Conservation (phyloP, 2,113 vertebrate genomes). For the Clarias macrocephalus region DNA sequence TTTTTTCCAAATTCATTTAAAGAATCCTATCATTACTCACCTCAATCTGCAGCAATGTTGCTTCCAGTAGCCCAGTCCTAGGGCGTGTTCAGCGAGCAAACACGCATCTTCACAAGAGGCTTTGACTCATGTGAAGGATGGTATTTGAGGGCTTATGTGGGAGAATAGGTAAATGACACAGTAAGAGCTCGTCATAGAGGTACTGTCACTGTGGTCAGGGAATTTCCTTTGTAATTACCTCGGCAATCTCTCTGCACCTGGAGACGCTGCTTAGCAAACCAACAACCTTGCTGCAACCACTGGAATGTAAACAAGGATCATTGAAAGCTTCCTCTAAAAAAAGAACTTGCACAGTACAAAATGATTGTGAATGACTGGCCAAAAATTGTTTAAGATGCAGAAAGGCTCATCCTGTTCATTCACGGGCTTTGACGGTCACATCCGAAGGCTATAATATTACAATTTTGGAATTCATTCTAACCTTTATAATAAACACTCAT, state of each 20-base stretch:
- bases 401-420: conserved; percentile 35
- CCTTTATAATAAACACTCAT: not conserved
- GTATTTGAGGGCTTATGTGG: conserved; percentile 56
- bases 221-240: conserved; percentile 62
- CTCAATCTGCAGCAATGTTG: conserved; percentile 22
- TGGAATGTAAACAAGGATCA: conserved; percentile 62
- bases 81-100: conserved; percentile 46
- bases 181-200: conserved; percentile 54
- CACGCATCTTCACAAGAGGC: conserved; percentile 42
- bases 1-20: not conserved
- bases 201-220: conserved; percentile 58
- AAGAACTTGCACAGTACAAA: conserved; percentile 27
- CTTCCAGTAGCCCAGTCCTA: conserved; percentile 43
- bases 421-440: conserved; percentile 6
- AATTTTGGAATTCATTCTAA: not conserved
- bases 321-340: conserved; percentile 47
- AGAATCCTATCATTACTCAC: conserved; percentile 21
- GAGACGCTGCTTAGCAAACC: conserved; percentile 57
- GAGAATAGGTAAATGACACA: conserved; percentile 60
- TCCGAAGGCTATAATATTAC: conserved; percentile 10
- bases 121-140: conserved; percentile 57
- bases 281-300: conserved; percentile 48
- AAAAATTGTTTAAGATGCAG: conserved; percentile 7
- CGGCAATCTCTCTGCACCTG: conserved; percentile 57
- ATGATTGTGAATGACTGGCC: conserved; percentile 9